Evolutionary conservation across 2,113 vertebrate genomes (phyloP).

Genomic region (Trogon surrucura): DNA sequence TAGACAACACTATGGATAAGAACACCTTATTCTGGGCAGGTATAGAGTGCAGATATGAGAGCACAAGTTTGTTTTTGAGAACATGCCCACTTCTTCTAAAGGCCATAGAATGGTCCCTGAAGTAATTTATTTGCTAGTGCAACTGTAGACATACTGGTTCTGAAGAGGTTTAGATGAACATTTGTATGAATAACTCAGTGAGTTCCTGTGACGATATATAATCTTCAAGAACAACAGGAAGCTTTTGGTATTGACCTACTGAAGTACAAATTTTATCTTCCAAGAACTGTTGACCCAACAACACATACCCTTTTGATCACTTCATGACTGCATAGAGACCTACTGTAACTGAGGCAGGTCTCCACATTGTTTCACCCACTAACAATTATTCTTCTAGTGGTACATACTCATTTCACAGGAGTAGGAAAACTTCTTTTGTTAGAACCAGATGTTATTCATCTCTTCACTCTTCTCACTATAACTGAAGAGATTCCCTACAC

Average conservation of each 20-base stretch:
- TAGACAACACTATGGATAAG: neutral
- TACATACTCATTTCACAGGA: neutral
- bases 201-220: neutral
- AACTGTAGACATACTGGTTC: neutral
- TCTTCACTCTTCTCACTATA: neutral
- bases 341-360: neutral
- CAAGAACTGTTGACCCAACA: neutral
- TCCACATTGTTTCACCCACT: neutral
- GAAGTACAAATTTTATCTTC: neutral
- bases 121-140: neutral
- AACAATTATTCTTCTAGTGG: neutral
- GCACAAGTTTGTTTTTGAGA: neutral
- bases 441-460: neutral
- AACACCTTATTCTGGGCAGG: neutral
- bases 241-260: neutral
- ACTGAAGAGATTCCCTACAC: neutral
- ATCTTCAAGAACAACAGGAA: neutral
- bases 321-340: neutral
- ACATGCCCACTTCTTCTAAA: neutral
- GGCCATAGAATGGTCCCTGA: neutral
- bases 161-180: neutral
- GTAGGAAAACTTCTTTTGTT: neutral
- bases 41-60: neutral
- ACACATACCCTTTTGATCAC: neutral
- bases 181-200: neutral